Evolutionary conservation across 35 echinoderm and acorn worm species (phyloP).

Genomic region (Heliocidaris erythrogramma): DNA sequence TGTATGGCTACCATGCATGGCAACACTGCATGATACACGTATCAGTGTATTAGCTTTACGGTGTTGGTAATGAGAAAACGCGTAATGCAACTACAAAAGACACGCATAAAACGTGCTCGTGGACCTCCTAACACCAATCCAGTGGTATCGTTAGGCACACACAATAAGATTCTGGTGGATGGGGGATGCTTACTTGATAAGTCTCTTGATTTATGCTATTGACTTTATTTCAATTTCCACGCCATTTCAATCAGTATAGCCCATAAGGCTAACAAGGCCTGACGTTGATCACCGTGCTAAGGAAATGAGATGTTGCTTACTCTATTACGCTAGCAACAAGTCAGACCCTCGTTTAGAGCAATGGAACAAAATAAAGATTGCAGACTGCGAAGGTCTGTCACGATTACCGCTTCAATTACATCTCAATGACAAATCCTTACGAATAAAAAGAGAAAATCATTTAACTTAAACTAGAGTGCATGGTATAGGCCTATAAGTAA

Average conservation of each 20-base stretch:
- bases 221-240: constrained; percentile 16
- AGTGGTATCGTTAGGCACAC: not conserved
- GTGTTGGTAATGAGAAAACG: not conserved
- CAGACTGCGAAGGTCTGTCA: not conserved
- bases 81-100: constrained; percentile 9
- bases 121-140: not conserved
- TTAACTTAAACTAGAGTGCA: no score
- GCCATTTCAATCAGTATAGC: constrained; percentile 1
- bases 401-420: not conserved
- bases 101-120: constrained; percentile 18
- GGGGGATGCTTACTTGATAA: not conserved
- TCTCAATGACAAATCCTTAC: not conserved
- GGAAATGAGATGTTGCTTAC: constrained; percentile 4
- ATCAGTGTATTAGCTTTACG: constrained; percentile 2
- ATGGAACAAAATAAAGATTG: not conserved
- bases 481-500: no score
- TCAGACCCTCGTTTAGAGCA: not conserved
- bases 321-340: constrained; percentile 4
- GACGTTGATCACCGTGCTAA: constrained; percentile 25
- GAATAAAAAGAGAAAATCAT: no score
- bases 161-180: constrained; percentile 23
- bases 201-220: constrained; percentile 31
- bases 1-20: not conserved
- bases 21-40: not conserved
- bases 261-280: constrained; percentile 20